Percentiles rank a stretch among this genome's conserved stretches.
These are phyloP conservation scores for Gallinago solitaria DNA, from an alignment of 2,797 vertebrate species.

Conservation along the genomic window DNA sequence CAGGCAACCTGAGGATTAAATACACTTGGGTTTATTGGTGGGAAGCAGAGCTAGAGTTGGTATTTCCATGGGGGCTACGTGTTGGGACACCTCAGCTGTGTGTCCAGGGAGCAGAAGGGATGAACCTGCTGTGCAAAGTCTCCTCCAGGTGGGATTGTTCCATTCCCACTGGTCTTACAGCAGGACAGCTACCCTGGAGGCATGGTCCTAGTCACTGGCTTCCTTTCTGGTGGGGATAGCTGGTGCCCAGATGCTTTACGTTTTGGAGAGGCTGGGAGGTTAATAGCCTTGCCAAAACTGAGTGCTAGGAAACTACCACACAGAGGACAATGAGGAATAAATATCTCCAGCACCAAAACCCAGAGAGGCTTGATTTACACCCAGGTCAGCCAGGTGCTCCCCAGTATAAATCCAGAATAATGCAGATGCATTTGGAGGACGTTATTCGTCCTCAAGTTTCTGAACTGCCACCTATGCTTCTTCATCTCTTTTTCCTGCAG, in stretches of 20 bases:
- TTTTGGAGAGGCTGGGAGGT: neutral
- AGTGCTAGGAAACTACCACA: neutral
- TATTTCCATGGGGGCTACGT: neutral
- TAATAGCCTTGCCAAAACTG: neutral
- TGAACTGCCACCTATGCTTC: neutral
- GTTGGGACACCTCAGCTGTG: accelerated
- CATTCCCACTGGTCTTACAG: neutral
- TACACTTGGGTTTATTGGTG: neutral
- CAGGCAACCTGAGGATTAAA: constrained; percentile 6
- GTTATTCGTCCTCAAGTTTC: neutral
- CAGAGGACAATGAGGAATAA: neutral
- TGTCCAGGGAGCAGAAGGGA: neutral
- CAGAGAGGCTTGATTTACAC: accelerated
- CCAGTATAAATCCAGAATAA: neutral
- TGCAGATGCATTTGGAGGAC: neutral
- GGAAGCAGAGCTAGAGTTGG: neutral
- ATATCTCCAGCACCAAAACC: neutral
- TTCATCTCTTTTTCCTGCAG: neutral
- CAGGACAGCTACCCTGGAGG: neutral
- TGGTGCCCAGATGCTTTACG: neutral
- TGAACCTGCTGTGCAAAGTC: neutral
- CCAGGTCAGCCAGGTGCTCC: neutral
- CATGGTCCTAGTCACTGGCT: neutral
- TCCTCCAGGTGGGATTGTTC: neutral
- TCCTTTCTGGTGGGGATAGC: neutral